Conservation (phyloP, 64 coral and sea anemone species). For the Catalaphyllia jardinei region DNA sequence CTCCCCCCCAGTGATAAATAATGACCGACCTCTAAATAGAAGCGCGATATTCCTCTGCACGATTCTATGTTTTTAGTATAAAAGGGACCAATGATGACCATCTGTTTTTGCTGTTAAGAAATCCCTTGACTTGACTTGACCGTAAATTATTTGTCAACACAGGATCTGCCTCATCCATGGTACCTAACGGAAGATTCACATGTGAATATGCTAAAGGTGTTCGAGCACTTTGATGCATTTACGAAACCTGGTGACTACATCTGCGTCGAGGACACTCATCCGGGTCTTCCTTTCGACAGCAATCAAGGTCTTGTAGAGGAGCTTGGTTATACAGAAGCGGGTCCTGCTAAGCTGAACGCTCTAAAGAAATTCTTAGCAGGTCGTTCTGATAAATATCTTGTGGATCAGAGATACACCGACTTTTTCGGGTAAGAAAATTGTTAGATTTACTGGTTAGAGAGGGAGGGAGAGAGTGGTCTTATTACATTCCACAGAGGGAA, state of each 20-base stretch:
- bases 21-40: too few species aligned
- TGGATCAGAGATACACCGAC: slow-evolving; percentile 62
- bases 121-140: too few species aligned
- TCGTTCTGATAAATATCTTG: slow-evolving; percentile 35
- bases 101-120: too few species aligned
- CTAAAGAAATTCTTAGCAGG: slow-evolving; percentile 43
- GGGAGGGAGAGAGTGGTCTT: too few species aligned
- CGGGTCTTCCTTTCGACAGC: neutral
- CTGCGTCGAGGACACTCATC: slow-evolving; percentile 53
- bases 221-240: slow-evolving; percentile 59
- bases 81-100: too few species aligned
- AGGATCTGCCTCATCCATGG: slow-evolving; percentile 74
- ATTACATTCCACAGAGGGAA: too few species aligned
- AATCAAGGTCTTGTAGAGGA: slow-evolving; percentile 26
- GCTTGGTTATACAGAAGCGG: slow-evolving; percentile 21
- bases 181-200: slow-evolving; percentile 57
- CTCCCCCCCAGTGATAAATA: too few species aligned
- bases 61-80: neutral
- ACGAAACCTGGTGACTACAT: slow-evolving; percentile 55
- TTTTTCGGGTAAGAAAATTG: slow-evolving; percentile 50
- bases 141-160: neutral
- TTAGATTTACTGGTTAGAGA: neutral
- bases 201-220: slow-evolving; percentile 37
- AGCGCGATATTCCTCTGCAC: too few species aligned
- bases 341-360: neutral